Evolutionary conservation across 2,888 invertebrate genomes (phyloP).

Genomic region (Shargacucullia verbasci): DNA sequence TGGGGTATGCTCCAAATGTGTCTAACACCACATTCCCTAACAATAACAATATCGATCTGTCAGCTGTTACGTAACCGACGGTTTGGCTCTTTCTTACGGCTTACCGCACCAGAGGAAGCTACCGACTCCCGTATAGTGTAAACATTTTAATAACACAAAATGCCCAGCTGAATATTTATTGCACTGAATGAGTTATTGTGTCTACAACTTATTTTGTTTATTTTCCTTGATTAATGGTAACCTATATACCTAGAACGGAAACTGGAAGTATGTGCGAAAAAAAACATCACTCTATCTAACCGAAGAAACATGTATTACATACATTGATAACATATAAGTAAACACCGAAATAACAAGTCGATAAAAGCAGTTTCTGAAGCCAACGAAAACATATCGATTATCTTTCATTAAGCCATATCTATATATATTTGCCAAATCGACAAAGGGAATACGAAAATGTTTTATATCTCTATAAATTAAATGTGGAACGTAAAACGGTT

Average conservation of each 20-base stretch:
- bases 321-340: slow-evolving; percentile 23
- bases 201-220: slow-evolving; percentile 31
- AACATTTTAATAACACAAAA: slow-evolving; percentile 61
- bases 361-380: slow-evolving; percentile 45
- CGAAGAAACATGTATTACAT: slow-evolving; percentile 29
- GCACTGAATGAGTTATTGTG: slow-evolving; percentile 41
- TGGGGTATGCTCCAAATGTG: slow-evolving; percentile 44
- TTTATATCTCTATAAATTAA: slow-evolving; percentile 38
- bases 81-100: slow-evolving; percentile 54
- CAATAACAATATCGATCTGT: slow-evolving; percentile 64
- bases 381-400: slow-evolving; percentile 57
- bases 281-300: slow-evolving; percentile 22
- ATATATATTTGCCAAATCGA: slow-evolving; percentile 45
- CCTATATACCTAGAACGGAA: slow-evolving; percentile 36
- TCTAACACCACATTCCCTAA: slow-evolving; percentile 53
- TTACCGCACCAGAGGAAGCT: slow-evolving; percentile 63
- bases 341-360: slow-evolving; percentile 42
- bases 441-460: slow-evolving; percentile 27
- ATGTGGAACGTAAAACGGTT: slow-evolving; percentile 32
- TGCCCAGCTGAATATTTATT: slow-evolving; percentile 43
- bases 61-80: slow-evolving; percentile 58
- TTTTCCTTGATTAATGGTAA: slow-evolving; percentile 44
- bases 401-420: slow-evolving; percentile 61
- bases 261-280: slow-evolving; percentile 28
- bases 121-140: slow-evolving; percentile 51